Conservation (phyloP, 2,888 invertebrate genomes). For the Augiades crinisus region DNA sequence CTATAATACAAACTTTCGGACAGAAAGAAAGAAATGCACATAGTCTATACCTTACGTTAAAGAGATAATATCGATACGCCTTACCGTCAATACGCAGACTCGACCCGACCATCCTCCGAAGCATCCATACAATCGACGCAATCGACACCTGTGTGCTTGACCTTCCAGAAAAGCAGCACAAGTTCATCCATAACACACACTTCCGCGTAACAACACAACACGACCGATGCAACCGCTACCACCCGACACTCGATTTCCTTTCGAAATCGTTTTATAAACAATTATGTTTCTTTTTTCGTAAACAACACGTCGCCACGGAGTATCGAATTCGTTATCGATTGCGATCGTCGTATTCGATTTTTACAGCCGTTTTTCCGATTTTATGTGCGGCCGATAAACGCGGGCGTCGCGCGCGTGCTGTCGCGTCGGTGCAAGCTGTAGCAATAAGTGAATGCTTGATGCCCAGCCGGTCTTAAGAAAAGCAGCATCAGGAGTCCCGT, state of each 20-base stretch:
- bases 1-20: too few species aligned
- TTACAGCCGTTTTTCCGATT: conserved; percentile 37
- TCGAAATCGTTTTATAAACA: conserved; percentile 41
- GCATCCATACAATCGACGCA: conserved; percentile 28
- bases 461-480: conserved; percentile 19
- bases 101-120: conserved; percentile 8
- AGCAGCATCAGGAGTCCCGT: conserved; percentile 23
- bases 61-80: not conserved
- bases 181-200: conserved; percentile 42
- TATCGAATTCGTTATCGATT: conserved; percentile 36
- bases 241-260: conserved; percentile 38
- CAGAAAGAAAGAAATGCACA: too few species aligned
- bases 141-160: conserved; percentile 43
- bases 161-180: conserved; percentile 50
- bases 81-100: conserved; percentile 39
- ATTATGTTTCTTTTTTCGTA: conserved; percentile 45
- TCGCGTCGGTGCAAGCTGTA: conserved; percentile 57
- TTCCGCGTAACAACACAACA: conserved; percentile 37
- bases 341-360: conserved; percentile 29
- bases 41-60: not conserved
- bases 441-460: conserved; percentile 39
- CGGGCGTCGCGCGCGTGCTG: conserved; percentile 52
- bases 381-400: conserved; percentile 36
- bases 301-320: conserved; percentile 40
- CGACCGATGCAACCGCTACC: conserved; percentile 22